A percentile compares a stretch with the other conserved stretches of the same genome.
These are phyloP conservation scores for Amazonetta brasiliensis DNA, from an alignment of 2,797 vertebrate genomes.

Conservation along the genomic window DNA sequence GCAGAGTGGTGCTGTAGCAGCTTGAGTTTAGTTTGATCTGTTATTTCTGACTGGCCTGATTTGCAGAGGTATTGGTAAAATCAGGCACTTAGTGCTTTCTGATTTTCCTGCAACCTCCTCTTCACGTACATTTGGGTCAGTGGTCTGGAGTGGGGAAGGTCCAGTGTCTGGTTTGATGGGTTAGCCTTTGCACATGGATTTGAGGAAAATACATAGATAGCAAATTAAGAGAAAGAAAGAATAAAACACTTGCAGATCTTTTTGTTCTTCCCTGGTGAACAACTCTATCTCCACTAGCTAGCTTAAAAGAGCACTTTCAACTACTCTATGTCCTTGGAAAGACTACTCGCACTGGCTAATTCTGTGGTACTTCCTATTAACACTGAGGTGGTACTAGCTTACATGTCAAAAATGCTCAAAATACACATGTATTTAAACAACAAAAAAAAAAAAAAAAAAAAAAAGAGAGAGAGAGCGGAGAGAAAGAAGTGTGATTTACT, in stretches of 20 bases:
- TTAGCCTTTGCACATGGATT: neutral
- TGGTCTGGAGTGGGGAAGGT: accelerated
- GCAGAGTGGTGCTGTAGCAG: neutral
- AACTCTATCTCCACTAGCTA: neutral
- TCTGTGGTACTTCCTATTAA: neutral
- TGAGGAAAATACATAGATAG: neutral
- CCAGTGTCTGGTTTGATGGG: neutral
- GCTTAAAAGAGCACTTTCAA: neutral
- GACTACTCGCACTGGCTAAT: neutral
- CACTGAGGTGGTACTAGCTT: neutral
- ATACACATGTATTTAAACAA: neutral
- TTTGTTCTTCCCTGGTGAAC: neutral
- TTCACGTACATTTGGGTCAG: neutral
- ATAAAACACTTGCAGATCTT: neutral
- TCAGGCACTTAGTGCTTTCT: neutral
- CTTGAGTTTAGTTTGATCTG: neutral
- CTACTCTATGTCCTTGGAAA: neutral
- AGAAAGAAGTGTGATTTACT: neutral
- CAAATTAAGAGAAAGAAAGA: neutral
- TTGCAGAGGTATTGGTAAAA: neutral
- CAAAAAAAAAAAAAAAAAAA: neutral
- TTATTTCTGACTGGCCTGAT: neutral
- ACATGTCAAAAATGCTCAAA: neutral
- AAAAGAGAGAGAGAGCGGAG: too few relatives aligned
- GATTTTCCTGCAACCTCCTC: neutral